Evolutionary conservation across 2,113 vertebrate species (phyloP).

Genomic region (Mus spicilegus): DNA sequence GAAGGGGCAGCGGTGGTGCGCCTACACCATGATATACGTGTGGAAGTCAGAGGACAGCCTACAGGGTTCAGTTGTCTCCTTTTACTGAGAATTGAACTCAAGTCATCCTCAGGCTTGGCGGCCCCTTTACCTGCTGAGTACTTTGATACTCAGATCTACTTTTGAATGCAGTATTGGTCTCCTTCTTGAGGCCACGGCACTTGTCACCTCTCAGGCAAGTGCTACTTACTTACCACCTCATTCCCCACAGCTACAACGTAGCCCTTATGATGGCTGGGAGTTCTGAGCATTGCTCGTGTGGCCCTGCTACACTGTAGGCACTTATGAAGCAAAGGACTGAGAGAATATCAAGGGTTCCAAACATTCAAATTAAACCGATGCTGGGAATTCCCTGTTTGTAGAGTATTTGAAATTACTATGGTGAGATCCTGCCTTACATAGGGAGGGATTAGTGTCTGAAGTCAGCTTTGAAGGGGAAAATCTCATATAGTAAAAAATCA

Average conservation of each 20-base stretch:
- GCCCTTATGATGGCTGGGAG: neutral
- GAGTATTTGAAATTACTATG: neutral
- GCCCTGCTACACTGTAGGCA: neutral
- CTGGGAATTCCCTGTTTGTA: neutral
- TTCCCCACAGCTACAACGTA: neutral
- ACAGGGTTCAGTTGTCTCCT: neutral
- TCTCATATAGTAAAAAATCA: neutral
- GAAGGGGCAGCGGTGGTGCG: rapidly evolving
- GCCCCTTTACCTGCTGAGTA: neutral
- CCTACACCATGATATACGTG: too few relatives aligned
- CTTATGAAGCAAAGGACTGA: neutral
- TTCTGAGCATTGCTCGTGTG: neutral
- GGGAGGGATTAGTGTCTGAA: neutral
- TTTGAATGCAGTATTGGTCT: neutral
- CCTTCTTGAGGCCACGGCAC: neutral
- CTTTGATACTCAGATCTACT: neutral
- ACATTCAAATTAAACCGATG: neutral
- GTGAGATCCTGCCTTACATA: neutral
- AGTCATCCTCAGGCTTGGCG: neutral
- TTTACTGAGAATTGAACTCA: neutral
- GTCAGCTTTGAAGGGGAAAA: neutral
- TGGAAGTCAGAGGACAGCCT: neutral
- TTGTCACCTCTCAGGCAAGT: neutral
- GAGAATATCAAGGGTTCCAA: neutral
- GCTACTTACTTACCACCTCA: neutral